These are phyloP conservation scores for Drosophila serrata DNA, from an alignment of 1,140 invertebrate species.

Conservation along the genomic window DNA sequence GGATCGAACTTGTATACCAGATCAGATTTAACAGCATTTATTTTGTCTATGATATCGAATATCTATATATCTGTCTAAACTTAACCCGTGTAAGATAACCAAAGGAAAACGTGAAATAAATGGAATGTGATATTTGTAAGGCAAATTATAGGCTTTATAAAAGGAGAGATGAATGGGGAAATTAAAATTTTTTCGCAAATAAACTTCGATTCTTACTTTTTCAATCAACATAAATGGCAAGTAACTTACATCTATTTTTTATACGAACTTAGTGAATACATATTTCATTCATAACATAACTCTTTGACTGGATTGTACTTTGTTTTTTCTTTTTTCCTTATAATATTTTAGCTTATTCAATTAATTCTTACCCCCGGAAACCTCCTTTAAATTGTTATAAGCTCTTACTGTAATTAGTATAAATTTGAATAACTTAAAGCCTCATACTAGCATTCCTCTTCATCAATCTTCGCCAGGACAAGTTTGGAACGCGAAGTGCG, in stretches of 20 bases:
- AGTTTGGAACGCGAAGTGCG: conserved; percentile 54
- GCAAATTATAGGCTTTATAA: neutral
- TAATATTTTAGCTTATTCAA: neutral
- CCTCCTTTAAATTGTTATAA: no score
- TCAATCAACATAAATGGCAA: no score
- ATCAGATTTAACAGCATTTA: conserved; percentile 43
- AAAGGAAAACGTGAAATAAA: conserved; percentile 71
- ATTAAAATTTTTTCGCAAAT: neutral
- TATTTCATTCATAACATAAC: neutral
- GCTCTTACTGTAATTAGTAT: neutral
- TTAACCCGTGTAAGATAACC: conserved; percentile 62
- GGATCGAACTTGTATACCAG: conserved; percentile 29
- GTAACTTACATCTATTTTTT: neutral
- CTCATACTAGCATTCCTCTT: neutral
- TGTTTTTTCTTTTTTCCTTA: neutral
- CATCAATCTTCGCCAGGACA: conserved; percentile 35
- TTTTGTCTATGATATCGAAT: conserved; percentile 62
- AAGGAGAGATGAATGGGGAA: neutral
- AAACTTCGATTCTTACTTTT: neutral
- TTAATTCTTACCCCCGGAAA: neutral
- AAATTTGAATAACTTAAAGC: neutral
- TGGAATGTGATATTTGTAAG: conserved; percentile 81
- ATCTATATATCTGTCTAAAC: conserved; percentile 42
- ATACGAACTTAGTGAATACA: neutral
- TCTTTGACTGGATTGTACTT: neutral